phyloP scores from a whole-genome alignment of 2,113 vertebrate genomes.

The Lasiurus cinereus region DNA sequence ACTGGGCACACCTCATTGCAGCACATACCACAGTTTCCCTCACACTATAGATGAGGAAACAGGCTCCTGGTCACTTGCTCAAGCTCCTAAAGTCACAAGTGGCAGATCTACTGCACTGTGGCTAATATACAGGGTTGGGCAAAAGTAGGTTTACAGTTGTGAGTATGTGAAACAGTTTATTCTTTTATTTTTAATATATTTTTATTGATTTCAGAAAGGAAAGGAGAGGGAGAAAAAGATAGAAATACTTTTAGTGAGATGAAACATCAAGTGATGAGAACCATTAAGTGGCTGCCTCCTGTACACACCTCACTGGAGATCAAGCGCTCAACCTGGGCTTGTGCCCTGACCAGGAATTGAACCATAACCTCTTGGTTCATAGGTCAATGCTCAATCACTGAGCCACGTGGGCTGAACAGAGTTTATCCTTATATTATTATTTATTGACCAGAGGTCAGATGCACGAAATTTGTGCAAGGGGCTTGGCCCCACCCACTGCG shows the following conservation, averaged over 20 bases:
- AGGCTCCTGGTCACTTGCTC: background rate
- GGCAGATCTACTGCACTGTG: background rate
- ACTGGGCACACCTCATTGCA: background rate
- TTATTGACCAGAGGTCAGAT: background rate
- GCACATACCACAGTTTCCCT: accelerated
- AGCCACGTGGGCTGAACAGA: background rate
- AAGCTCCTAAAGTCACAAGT: background rate
- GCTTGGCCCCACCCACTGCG: no score
- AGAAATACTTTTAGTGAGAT: no score
- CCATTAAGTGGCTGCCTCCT: no score
- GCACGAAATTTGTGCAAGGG: no score
- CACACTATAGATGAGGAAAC: background rate
- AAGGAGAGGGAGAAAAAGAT: no score
- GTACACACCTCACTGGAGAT: no score
- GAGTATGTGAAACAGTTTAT: background rate
- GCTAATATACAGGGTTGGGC: background rate
- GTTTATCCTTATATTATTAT: background rate
- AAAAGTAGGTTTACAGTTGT: background rate
- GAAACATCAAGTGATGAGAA: no score
- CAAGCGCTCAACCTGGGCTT: no score
- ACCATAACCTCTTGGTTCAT: no score
- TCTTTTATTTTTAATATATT: background rate
- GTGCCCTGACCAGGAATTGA: no score
- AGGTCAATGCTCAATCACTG: no score
- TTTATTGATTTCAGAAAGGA: background rate